These are phyloP conservation scores for Crocuta crocuta DNA, from an alignment of 2,113 vertebrate species.

Conservation along the genomic window DNA sequence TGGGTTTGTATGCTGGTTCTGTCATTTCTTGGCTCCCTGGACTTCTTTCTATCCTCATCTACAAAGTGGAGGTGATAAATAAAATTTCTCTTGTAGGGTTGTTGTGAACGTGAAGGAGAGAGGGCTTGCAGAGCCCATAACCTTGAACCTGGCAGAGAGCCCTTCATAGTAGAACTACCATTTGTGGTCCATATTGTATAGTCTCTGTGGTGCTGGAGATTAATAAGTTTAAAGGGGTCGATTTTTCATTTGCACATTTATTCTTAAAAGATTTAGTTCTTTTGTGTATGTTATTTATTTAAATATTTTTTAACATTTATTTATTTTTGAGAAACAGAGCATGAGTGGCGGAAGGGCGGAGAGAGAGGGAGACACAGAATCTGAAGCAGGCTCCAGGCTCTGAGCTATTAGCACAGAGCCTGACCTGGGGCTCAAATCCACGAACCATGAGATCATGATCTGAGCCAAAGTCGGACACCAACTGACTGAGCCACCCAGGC, in stretches of 20 bases:
- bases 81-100: not conserved
- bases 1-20: not conserved
- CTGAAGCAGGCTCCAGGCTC: too few relatives aligned
- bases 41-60: not conserved
- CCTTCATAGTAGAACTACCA: not conserved
- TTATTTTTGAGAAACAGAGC: too few relatives aligned
- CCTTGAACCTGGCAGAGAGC: not conserved
- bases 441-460: too few relatives aligned
- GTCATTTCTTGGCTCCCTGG: not conserved
- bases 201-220: not conserved
- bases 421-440: too few relatives aligned
- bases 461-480: too few relatives aligned
- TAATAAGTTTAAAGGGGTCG: slow-evolving; percentile 1
- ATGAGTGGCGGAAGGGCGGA: too few relatives aligned
- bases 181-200: not conserved
- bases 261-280: not conserved
- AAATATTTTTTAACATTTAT: too few relatives aligned
- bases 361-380: too few relatives aligned
- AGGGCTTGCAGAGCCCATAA: not conserved
- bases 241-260: not conserved
- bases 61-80: not conserved
- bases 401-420: too few relatives aligned
- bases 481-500: too few relatives aligned
- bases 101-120: not conserved
- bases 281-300: not conserved